phyloP scores from a whole-genome alignment of 2,113 vertebrate genomes.

The Eublepharis macularius region DNA sequence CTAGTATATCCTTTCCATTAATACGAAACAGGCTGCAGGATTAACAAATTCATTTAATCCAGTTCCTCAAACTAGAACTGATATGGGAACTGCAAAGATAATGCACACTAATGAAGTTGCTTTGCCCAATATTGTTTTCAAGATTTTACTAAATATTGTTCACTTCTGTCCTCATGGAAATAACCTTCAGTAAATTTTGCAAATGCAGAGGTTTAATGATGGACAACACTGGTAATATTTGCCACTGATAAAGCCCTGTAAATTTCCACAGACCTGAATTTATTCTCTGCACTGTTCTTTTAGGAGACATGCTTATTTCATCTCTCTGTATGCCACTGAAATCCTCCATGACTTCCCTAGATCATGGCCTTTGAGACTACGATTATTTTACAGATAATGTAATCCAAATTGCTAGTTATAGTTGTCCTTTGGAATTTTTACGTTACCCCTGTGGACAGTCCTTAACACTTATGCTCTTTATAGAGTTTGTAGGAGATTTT shows the following conservation, averaged over 20 bases:
- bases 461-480: no score
- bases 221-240: not conserved
- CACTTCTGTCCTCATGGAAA: constrained; percentile 14
- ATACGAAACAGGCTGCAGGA: constrained; percentile 47
- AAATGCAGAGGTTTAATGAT: not conserved
- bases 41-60: constrained; percentile 48
- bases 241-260: not conserved
- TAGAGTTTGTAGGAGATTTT: no score
- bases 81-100: constrained; percentile 25
- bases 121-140: constrained; percentile 38
- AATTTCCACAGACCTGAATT: not conserved
- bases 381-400: not conserved
- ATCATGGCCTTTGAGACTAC: not conserved
- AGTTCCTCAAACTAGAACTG: constrained; percentile 31
- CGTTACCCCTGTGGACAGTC: no score
- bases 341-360: not conserved
- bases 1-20: constrained; percentile 11
- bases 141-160: constrained; percentile 4
- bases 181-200: not conserved
- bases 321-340: not conserved
- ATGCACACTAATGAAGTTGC: constrained; percentile 14
- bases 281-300: not conserved
- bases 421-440: not conserved
- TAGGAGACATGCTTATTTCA: not conserved
- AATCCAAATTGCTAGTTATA: no score